Evolutionary conservation across 2,888 invertebrate genomes (phyloP), one percentile per base, ranked within the genome.

Genomic region (Sphecodes monilicornis): DNA sequence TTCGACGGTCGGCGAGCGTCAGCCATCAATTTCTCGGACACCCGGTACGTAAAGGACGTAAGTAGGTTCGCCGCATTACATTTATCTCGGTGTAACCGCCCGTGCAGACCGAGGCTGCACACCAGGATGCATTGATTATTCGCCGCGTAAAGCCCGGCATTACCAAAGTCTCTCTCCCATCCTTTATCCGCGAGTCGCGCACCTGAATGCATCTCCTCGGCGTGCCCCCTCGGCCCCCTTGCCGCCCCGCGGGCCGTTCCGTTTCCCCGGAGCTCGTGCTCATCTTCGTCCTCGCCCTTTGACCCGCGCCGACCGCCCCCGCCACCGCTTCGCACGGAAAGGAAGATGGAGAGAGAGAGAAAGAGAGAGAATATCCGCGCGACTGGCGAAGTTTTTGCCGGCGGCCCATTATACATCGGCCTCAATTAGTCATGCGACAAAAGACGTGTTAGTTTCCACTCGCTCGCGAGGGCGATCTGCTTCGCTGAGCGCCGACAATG

Each of bases 61-160:
- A 89, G 89, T 89, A 89, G 89, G 89, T 89, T 85, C 86, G 84
- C 89, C 91, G 87, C 84, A 87, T 91, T 88, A 88, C 89, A 90
- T 91, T 91, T 91, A 91, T 91, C 91, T 88, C 91, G 86, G 86
- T 86, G 87, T 85, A 89, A 88, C 88, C 88, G 87, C 72, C 82
- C 84, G 85, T 83, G 80, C 80, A 76, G 79, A 60, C 85, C 85
- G 81, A 72, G 87, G 71, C 85, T 87, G 84, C 90, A 87, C 87
- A 87, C 89, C 90, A 91, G 91, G 88, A 91, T 88, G 91, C 93
- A 92, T 92, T 91, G 93, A 93, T 93, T 93, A 93, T 92, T 92
- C 91, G 86, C 86, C 86, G 88, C 90, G 91, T 92, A 90, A 92
- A 91, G 89, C 89, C 88, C 87, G 86, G 89, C 91, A 92, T 91